These are phyloP conservation scores for Lacerta viridis DNA, from an alignment of 2,797 vertebrate species.

Conservation along the genomic window DNA sequence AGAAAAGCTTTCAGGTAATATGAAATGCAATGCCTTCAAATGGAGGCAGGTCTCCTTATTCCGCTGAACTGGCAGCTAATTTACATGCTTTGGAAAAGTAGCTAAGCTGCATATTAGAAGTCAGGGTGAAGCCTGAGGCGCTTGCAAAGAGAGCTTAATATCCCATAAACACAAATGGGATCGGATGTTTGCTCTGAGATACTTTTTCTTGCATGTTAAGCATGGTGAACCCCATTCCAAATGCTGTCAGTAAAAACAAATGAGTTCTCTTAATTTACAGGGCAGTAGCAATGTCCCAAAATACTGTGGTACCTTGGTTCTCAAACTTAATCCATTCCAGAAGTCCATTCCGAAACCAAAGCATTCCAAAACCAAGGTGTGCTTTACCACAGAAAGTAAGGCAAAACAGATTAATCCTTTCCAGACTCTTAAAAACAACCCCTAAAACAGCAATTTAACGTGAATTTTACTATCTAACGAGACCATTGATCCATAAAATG, in stretches of 20 bases:
- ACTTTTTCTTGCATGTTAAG: slow-evolving; percentile 5
- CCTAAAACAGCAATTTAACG: too few relatives aligned
- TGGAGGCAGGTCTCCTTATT: neutral
- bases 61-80: neutral
- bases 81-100: neutral
- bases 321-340: neutral
- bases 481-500: too few relatives aligned
- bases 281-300: neutral
- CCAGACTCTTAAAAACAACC: too few relatives aligned
- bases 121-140: neutral
- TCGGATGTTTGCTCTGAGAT: neutral
- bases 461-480: too few relatives aligned
- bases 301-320: neutral
- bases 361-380: too few relatives aligned
- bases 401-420: too few relatives aligned
- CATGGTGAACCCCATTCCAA: neutral
- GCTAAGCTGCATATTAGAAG: neutral
- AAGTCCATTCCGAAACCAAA: too few relatives aligned
- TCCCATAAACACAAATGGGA: neutral
- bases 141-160: neutral
- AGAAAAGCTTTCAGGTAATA: neutral
- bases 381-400: too few relatives aligned
- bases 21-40: neutral
- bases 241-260: neutral
- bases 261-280: neutral